Evolutionary conservation across 2,888 invertebrate species (phyloP).

Genomic region (Epicampocera succincta): DNA sequence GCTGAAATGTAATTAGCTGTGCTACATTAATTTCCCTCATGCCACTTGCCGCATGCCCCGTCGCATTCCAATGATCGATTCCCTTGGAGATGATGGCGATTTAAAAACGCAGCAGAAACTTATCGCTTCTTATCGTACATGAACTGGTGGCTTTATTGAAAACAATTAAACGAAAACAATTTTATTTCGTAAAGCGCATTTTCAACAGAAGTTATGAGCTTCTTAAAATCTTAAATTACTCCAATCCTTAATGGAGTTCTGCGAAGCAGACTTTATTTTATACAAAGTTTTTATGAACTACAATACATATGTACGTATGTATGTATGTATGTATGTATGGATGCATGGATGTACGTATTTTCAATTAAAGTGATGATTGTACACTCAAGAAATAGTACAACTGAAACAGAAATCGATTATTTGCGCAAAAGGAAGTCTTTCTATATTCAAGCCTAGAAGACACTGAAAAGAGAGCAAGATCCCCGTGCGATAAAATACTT

Average conservation of each 20-base stretch:
- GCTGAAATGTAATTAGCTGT: slow-evolving; percentile 58
- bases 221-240: slow-evolving; percentile 57
- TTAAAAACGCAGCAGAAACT: slow-evolving; percentile 6
- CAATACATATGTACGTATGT: too few species aligned
- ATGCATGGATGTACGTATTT: background rate
- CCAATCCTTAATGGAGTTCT: slow-evolving; percentile 41
- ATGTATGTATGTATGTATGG: too few species aligned
- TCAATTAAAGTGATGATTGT: slow-evolving; percentile 14
- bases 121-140: slow-evolving; percentile 8
- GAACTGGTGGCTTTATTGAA: slow-evolving; percentile 17
- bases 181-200: slow-evolving; percentile 21
- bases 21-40: slow-evolving; percentile 52
- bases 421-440: background rate
- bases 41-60: slow-evolving; percentile 14
- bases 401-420: background rate
- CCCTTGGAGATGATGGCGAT: background rate
- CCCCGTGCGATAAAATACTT: too few species aligned
- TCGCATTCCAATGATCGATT: background rate
- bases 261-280: slow-evolving; percentile 20
- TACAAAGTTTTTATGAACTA: too few species aligned
- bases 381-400: slow-evolving; percentile 25
- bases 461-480: too few species aligned
- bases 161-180: slow-evolving; percentile 47
- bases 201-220: slow-evolving; percentile 38
- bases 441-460: too few species aligned